phyloP scores from a whole-genome alignment of 2,113 vertebrate species.

The Coracopsis vasa region DNA sequence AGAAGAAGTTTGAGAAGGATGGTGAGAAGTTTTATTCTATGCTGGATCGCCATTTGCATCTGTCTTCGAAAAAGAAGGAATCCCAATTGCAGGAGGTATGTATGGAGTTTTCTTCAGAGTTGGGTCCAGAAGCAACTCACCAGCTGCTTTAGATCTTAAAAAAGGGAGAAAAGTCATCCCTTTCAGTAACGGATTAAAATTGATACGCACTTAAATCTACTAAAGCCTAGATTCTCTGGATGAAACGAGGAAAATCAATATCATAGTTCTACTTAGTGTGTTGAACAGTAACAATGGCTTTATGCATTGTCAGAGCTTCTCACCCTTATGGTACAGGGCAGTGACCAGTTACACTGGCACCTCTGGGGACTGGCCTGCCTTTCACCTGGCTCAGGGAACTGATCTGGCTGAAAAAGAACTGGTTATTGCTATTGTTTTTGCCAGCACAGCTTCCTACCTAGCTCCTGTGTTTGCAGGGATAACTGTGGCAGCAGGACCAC shows the following conservation, averaged over 20 bases:
- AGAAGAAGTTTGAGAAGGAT: conserved; percentile 97
- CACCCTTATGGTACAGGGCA: not conserved
- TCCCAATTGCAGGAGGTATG: conserved; percentile 91
- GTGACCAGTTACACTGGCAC: not conserved
- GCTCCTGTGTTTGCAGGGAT: not conserved
- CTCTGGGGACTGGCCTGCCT: not conserved
- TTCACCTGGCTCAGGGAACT: not conserved
- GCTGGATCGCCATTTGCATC: conserved; percentile 90
- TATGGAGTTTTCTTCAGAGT: not conserved
- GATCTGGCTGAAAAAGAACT: not conserved
- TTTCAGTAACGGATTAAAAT: not conserved
- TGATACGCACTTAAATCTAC: not conserved
- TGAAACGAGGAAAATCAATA: not conserved
- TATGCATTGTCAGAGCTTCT: not conserved
- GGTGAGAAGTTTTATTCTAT: conserved; percentile 94
- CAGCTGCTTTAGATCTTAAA: not conserved
- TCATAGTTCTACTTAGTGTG: not conserved
- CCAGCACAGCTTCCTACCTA: not conserved
- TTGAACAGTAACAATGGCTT: not conserved
- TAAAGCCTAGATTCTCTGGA: not conserved
- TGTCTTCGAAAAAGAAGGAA: conserved; percentile 97
- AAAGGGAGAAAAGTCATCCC: not conserved
- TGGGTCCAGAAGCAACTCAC: not conserved
- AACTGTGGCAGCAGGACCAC: not conserved
- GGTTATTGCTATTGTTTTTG: not conserved